Percentiles rank a stretch among this genome's conserved stretches.
Evolutionary conservation across 2,888 invertebrate species (phyloP).

Genomic region (Buathra laborator): DNA sequence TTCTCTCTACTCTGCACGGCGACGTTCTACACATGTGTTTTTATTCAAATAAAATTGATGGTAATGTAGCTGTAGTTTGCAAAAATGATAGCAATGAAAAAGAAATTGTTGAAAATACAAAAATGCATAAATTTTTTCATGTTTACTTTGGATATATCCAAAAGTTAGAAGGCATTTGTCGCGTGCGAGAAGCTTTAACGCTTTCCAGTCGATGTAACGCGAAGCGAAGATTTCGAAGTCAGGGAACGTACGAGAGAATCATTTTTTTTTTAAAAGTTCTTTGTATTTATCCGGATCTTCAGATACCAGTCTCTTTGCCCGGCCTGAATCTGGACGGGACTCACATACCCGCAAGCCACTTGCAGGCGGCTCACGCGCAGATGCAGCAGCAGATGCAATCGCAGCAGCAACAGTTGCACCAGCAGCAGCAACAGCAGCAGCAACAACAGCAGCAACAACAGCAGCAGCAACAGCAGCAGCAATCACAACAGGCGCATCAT

Average conservation of each 20-base stretch:
- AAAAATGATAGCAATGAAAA: neutral
- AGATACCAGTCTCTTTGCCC: conserved; percentile 84
- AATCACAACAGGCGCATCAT: conserved; percentile 80
- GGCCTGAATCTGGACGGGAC: conserved; percentile 83
- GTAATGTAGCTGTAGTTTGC: conserved; percentile 5
- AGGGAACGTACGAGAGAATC: conserved; percentile 14
- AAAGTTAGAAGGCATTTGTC: conserved; percentile 2
- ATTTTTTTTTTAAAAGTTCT: conserved; percentile 18
- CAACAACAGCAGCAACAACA: conserved; percentile 79
- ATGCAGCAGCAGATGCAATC: conserved; percentile 80
- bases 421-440: conserved; percentile 82
- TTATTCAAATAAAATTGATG: neutral
- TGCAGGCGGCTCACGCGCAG: conserved; percentile 81
- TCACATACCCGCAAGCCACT: conserved; percentile 82
- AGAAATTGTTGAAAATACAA: neutral
- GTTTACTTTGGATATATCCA: neutral
- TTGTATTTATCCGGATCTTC: conserved; percentile 47
- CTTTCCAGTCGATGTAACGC: conserved; percentile 59
- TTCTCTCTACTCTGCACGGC: neutral
- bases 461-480: conserved; percentile 80
- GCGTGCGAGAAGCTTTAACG: conserved; percentile 11
- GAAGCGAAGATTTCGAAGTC: conserved; percentile 20
- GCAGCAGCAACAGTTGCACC: conserved; percentile 85
- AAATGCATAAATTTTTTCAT: neutral
- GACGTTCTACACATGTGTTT: neutral